These are phyloP conservation scores for Coregonus suidteri DNA, from an alignment of 2,797 vertebrate species.

Conservation along the genomic window DNA sequence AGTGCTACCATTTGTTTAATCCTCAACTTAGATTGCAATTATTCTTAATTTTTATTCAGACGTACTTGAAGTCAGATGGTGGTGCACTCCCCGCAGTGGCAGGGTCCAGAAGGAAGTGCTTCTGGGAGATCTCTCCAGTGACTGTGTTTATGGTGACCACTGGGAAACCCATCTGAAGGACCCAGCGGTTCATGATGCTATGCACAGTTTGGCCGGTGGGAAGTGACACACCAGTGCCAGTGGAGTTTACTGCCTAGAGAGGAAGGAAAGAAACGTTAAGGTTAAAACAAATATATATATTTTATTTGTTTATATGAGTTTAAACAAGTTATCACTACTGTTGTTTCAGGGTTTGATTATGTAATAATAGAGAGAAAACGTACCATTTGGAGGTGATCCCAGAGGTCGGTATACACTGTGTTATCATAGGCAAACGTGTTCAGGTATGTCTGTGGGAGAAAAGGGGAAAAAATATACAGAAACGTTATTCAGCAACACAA, in stretches of 20 bases:
- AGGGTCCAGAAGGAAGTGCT: constrained; percentile 87
- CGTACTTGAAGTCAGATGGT: constrained; percentile 80
- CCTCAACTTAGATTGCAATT: not conserved
- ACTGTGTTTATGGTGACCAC: constrained; percentile 79
- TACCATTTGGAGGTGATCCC: constrained; percentile 79
- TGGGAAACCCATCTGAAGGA: constrained; percentile 94
- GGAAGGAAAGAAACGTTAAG: not conserved
- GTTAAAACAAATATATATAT: not conserved
- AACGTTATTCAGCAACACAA: not conserved
- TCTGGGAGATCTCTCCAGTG: constrained; percentile 68
- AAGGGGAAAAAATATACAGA: not conserved
- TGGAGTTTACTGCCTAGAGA: constrained; percentile 62
- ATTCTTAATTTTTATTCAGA: not conserved
- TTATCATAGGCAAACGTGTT: constrained; percentile 74
- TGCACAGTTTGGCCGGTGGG: constrained; percentile 44
- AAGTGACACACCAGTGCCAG: rapidly evolving
- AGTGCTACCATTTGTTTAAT: not conserved
- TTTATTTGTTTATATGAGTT: not conserved
- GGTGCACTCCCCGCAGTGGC: constrained; percentile 61
- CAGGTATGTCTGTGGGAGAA: constrained; percentile 83
- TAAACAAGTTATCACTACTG: not conserved
- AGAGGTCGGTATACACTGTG: constrained; percentile 84
- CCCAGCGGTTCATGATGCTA: constrained; percentile 92
- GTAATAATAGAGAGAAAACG: constrained; percentile 14
- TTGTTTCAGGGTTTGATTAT: not conserved